Evolutionary conservation across 2,797 vertebrate genomes (phyloP).

Genomic region (Melanotaenia parkinsoni): DNA sequence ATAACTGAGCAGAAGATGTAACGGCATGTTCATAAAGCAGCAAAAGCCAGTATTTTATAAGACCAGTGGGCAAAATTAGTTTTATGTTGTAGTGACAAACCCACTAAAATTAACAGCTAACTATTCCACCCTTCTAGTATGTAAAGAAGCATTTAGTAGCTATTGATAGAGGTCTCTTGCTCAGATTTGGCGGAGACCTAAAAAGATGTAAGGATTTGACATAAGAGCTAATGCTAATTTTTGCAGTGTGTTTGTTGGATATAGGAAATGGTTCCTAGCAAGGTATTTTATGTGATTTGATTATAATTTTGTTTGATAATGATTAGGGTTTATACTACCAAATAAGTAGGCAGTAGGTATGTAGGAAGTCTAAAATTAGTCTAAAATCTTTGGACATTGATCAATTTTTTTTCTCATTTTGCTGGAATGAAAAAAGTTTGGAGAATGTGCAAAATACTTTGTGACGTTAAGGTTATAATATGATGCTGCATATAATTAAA

Average conservation of each 20-base stretch:
- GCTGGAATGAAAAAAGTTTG: too few species aligned
- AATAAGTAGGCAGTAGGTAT: too few species aligned
- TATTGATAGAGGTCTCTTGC: background rate
- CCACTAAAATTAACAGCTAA: slow-evolving; percentile 23
- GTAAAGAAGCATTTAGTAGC: background rate
- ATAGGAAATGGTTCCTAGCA: too few species aligned
- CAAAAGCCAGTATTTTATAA: slow-evolving; percentile 32
- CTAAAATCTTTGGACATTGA: too few species aligned
- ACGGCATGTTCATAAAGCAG: slow-evolving; percentile 14
- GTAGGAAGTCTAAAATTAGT: too few species aligned
- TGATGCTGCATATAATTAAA: too few species aligned
- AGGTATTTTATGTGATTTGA: too few species aligned
- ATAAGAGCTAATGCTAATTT: background rate
- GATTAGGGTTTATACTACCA: too few species aligned
- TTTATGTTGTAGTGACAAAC: slow-evolving; percentile 17
- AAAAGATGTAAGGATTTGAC: background rate
- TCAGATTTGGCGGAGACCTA: background rate
- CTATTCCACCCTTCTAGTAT: background rate
- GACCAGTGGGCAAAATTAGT: slow-evolving; percentile 19
- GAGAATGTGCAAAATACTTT: too few species aligned
- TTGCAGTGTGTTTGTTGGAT: background rate
- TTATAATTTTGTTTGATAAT: too few species aligned
- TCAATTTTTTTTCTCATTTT: too few species aligned
- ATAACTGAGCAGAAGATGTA: slow-evolving; percentile 25
- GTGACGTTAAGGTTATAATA: too few species aligned